Conservation (phyloP, 2,113 vertebrate genomes). For the Myotis davidii region DNA sequence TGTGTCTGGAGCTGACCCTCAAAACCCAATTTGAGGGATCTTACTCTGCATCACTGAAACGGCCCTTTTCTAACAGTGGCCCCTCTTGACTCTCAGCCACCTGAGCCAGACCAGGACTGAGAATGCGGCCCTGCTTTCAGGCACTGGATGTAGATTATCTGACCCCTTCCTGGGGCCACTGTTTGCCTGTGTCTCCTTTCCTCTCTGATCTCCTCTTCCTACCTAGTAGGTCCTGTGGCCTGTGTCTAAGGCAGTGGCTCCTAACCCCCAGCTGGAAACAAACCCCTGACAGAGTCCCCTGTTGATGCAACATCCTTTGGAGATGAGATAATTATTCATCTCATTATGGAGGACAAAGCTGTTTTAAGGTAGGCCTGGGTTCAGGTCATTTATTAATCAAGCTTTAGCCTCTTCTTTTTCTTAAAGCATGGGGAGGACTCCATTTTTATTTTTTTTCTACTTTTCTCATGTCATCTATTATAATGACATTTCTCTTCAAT, state of each 20-base stretch:
- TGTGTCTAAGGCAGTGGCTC: background rate
- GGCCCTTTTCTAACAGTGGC: background rate
- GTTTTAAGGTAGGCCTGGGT: background rate
- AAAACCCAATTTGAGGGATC: background rate
- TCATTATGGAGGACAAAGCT: background rate
- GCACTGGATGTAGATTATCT: too few species aligned
- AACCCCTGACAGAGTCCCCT: background rate
- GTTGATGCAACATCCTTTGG: background rate
- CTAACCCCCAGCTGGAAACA: background rate
- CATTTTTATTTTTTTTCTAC: conserved; percentile 4
- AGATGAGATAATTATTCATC: background rate
- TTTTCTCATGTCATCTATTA: background rate
- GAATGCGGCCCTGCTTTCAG: too few species aligned
- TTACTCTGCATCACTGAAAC: background rate
- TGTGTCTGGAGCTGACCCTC: background rate
- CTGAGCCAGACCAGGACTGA: background rate
- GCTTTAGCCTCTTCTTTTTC: background rate
- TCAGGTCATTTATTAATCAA: background rate
- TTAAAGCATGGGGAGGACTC: background rate
- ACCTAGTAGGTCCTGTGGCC: background rate
- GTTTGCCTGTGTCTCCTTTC: background rate
- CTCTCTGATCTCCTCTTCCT: background rate
- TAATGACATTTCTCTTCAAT: background rate
- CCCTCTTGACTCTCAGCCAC: background rate
- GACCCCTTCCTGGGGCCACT: background rate